These are phyloP conservation scores for Condylura cristata DNA, from an alignment of 2,113 vertebrate genomes.

Conservation along the genomic window DNA sequence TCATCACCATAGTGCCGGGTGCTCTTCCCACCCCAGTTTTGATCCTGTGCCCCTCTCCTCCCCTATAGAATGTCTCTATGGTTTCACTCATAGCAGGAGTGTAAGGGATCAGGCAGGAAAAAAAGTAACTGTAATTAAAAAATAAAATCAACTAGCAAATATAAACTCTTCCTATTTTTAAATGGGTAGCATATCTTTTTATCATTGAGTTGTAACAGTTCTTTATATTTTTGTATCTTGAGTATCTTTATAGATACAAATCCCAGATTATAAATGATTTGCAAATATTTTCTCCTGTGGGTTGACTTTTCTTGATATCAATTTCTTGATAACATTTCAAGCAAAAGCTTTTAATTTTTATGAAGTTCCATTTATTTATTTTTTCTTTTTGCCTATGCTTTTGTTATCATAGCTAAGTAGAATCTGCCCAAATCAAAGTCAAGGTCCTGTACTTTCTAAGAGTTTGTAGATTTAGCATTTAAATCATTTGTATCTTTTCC, in stretches of 20 bases:
- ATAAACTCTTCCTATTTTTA: neutral
- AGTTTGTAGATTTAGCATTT: neutral
- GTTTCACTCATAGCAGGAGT: too few species aligned
- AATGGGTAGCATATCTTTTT: neutral
- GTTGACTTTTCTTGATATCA: too few species aligned
- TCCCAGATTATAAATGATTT: neutral
- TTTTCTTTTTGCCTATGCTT: conserved; percentile 14
- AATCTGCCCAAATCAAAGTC: neutral
- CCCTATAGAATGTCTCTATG: too few species aligned
- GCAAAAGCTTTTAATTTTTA: conserved; percentile 14
- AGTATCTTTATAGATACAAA: neutral
- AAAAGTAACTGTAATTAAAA: too few species aligned
- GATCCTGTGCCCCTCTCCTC: too few species aligned
- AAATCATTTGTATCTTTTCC: neutral
- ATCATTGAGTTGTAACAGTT: conserved; percentile 15
- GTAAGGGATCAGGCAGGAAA: too few species aligned
- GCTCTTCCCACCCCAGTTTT: too few species aligned
- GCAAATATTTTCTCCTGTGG: conserved; percentile 31
- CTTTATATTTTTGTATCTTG: neutral
- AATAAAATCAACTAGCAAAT: too few species aligned
- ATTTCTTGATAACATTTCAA: neutral
- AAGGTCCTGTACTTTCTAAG: neutral
- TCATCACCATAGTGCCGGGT: too few species aligned
- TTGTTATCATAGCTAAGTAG: neutral
- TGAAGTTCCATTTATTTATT: neutral